phyloP scores from a whole-genome alignment of 2,797 vertebrate species.

The Jordanella pulchra region DNA sequence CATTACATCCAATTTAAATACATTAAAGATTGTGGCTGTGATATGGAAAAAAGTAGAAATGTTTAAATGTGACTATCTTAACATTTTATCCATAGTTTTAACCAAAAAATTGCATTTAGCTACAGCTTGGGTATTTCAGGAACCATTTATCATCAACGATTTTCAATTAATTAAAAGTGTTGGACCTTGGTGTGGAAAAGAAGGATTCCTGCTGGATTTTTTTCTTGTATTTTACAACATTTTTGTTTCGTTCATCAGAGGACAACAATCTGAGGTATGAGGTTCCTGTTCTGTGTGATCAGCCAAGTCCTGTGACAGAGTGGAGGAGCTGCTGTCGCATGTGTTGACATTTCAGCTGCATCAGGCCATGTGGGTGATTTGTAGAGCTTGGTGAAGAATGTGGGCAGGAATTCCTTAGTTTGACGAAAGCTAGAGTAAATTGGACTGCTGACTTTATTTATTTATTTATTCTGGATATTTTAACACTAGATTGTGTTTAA shows the following conservation, averaged over 20 bases:
- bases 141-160: constrained; percentile 42
- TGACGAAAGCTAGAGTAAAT: constrained; percentile 55
- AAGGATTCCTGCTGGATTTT: constrained; percentile 45
- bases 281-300: constrained; percentile 63
- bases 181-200: constrained; percentile 27
- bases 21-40: neutral
- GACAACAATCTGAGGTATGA: constrained; percentile 54
- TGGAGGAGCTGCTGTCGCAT: constrained; percentile 49
- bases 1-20: neutral
- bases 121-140: constrained; percentile 41
- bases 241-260: constrained; percentile 61
- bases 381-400: constrained; percentile 62
- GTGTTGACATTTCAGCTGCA: constrained; percentile 45
- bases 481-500: constrained; percentile 20
- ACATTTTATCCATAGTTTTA: constrained; percentile 19
- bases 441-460: constrained; percentile 46
- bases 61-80: too few relatives aligned
- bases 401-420: constrained; percentile 61
- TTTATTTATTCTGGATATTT: constrained; percentile 43
- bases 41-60: neutral
- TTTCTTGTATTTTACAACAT: constrained; percentile 35
- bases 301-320: constrained; percentile 49
- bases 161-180: constrained; percentile 50
- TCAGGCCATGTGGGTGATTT: constrained; percentile 57
- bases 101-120: constrained; percentile 1